These are phyloP conservation scores for Drosophila melanica DNA, from an alignment of 1,140 invertebrate genomes.

Conservation along the genomic window DNA sequence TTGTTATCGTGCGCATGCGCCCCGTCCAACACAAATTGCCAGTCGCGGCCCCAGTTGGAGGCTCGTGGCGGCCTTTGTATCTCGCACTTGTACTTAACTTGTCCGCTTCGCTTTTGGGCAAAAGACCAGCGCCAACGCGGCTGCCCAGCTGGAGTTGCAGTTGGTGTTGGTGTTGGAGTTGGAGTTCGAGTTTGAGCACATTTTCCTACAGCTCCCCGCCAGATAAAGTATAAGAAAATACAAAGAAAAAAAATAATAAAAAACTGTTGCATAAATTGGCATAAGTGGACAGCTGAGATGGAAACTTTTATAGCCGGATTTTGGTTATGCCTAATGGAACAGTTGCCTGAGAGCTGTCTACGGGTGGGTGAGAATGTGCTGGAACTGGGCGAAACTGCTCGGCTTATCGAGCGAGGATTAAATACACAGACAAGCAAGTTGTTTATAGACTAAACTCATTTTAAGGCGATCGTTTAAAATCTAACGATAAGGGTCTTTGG, in stretches of 20 bases:
- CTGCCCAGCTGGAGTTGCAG: conserved; percentile 45
- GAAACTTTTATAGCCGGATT: conserved; percentile 23
- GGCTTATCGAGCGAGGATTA: background rate
- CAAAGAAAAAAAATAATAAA: conserved; percentile 23
- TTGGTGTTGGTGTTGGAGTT: conserved; percentile 16
- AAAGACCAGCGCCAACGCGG: conserved; percentile 21
- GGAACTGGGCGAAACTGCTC: background rate
- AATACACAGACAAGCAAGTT: background rate
- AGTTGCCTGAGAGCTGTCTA: conserved; percentile 12
- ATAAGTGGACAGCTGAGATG: conserved; percentile 61
- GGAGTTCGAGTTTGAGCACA: background rate
- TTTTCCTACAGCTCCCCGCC: conserved; percentile 14
- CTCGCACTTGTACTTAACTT: conserved; percentile 33
- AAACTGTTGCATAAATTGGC: conserved; percentile 68
- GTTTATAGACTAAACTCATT: no score
- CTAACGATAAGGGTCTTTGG: no score
- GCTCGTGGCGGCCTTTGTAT: conserved; percentile 49
- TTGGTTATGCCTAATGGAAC: conserved; percentile 33
- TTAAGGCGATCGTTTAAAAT: no score
- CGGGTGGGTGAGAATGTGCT: conserved; percentile 17
- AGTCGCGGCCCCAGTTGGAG: conserved; percentile 25
- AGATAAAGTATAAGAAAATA: conserved; percentile 31
- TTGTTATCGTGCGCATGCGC: conserved; percentile 77
- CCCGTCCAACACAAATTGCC: conserved; percentile 37
- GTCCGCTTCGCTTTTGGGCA: conserved; percentile 31